Percentiles rank a stretch among this genome's conserved stretches.
Conservation (phyloP, 2,113 vertebrate genomes). For the Sminthopsis crassicaudata region DNA sequence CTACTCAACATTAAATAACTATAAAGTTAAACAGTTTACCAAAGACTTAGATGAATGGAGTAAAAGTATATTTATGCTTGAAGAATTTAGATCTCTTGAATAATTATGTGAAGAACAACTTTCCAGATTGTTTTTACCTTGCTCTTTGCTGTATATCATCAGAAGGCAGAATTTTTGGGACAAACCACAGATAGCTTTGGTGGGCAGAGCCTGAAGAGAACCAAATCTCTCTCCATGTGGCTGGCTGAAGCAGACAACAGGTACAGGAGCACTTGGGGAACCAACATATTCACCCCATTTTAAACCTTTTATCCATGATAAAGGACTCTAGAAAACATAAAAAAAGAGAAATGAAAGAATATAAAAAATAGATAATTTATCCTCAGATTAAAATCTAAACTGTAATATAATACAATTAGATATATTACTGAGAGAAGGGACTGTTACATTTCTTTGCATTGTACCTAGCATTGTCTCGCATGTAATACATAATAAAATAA, state of each 20-base stretch:
- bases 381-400: slow-evolving; percentile 31
- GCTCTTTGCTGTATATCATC: slow-evolving; percentile 99
- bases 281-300: slow-evolving; percentile 99
- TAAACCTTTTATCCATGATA: slow-evolving; percentile 97
- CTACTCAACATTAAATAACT: slow-evolving; percentile 11
- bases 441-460: slow-evolving; percentile 4
- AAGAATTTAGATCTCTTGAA: not conserved
- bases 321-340: slow-evolving; percentile 89
- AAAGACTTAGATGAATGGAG: slow-evolving; percentile 10
- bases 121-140: slow-evolving; percentile 86
- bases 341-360: not conserved
- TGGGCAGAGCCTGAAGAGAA: slow-evolving; percentile 95
- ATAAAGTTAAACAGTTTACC: slow-evolving; percentile 8
- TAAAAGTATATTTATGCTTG: not conserved
- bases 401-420: slow-evolving; percentile 14
- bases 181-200: slow-evolving; percentile 95
- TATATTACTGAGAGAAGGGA: not conserved
- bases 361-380: not conserved
- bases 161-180: slow-evolving; percentile 97
- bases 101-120: not conserved
- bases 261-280: slow-evolving; percentile 95
- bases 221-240: slow-evolving; percentile 96
- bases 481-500: not conserved
- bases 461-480: not conserved
- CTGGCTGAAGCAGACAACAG: slow-evolving; percentile 98